Percentiles rank a stretch among this genome's conserved stretches.
Evolutionary conservation across 2,113 vertebrate species (phyloP).

Genomic region (Alligator sinensis): DNA sequence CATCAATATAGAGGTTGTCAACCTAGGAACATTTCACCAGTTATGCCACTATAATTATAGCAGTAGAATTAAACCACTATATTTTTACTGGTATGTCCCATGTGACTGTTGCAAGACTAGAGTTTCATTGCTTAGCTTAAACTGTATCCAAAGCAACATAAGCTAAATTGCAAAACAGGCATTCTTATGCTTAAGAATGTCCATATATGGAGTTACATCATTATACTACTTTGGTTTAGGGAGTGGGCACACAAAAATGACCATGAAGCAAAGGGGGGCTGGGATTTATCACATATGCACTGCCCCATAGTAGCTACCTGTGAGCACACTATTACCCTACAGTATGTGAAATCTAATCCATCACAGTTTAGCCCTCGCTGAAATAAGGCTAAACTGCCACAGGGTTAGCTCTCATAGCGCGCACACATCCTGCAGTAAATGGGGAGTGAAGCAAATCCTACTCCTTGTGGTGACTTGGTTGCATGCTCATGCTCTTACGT

Average conservation of each 20-base stretch:
- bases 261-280: too few relatives aligned
- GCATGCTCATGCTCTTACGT: background rate
- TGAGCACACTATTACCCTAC: background rate
- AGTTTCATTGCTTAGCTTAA: too few relatives aligned
- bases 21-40: background rate
- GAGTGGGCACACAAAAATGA: too few relatives aligned
- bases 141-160: background rate
- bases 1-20: background rate
- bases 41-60: background rate
- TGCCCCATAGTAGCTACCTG: background rate
- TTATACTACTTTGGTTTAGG: background rate
- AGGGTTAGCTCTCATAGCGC: too few relatives aligned
- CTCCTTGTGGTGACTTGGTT: too few relatives aligned
- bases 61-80: background rate
- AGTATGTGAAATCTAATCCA: background rate
- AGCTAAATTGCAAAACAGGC: background rate
- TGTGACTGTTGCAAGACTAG: background rate
- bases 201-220: accelerated
- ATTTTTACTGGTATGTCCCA: background rate
- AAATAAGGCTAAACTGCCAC: too few relatives aligned
- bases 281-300: too few relatives aligned
- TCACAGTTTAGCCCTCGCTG: too few relatives aligned
- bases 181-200: background rate
- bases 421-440: too few relatives aligned
- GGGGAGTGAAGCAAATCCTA: too few relatives aligned